A percentile compares a stretch with the other conserved stretches of the same genome.
phyloP scores from a whole-genome alignment of 92 coral and sea anemone species.

The Meandrina meandrites region DNA sequence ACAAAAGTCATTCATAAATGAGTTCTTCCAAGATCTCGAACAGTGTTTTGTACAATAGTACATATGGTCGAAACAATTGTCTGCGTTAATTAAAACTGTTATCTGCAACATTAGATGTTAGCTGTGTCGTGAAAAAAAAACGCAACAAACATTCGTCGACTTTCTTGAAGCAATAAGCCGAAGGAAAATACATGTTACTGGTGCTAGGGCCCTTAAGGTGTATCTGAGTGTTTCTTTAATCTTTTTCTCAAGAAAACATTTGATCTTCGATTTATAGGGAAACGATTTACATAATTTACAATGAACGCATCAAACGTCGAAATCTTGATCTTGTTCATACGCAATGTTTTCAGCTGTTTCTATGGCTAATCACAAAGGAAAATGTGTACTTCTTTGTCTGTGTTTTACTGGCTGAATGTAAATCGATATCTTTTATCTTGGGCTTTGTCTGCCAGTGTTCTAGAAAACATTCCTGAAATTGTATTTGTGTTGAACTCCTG shows the following conservation, averaged over 20 bases:
- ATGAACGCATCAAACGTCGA: neutral
- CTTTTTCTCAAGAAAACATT: neutral
- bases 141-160: neutral
- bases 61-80: neutral
- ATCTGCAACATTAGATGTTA: neutral
- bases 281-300: neutral
- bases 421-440: slow-evolving; percentile 11
- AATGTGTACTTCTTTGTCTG: neutral
- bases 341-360: neutral
- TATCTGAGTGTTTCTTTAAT: neutral
- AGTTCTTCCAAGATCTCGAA: neutral
- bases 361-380: neutral
- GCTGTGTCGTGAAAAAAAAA: neutral
- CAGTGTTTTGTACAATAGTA: neutral
- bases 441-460: slow-evolving; percentile 12
- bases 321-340: neutral
- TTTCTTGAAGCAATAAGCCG: neutral
- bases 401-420: neutral
- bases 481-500: neutral
- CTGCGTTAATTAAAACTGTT: neutral
- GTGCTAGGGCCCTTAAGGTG: neutral
- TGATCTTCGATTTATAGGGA: neutral
- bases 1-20: slow-evolving; percentile 5
- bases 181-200: neutral
- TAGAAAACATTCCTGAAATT: slow-evolving; percentile 41